Evolutionary conservation across 1,140 invertebrate genomes (phyloP).

Genomic region (Drosophila melanica): DNA sequence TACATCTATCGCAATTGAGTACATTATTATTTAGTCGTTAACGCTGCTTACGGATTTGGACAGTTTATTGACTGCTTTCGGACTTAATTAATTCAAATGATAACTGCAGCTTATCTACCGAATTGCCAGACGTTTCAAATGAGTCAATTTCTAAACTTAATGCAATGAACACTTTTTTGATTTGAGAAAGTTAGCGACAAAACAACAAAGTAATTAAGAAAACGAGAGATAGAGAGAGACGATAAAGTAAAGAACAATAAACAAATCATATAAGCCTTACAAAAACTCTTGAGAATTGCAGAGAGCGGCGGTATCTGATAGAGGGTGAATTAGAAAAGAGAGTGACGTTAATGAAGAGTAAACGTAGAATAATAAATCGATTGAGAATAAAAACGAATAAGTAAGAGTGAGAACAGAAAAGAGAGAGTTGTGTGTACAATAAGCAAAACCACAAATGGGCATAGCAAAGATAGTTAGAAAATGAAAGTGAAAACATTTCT

Average conservation of each 20-base stretch:
- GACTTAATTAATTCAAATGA: constrained; percentile 25
- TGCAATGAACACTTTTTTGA: neutral
- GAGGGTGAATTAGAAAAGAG: neutral
- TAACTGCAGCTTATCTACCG: constrained; percentile 1
- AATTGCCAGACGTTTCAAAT: neutral
- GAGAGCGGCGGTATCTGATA: neutral
- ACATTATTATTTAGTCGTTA: constrained; percentile 36
- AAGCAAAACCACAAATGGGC: too few relatives aligned
- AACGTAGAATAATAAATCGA: neutral
- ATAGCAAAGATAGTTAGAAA: too few relatives aligned
- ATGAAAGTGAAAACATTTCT: too few relatives aligned
- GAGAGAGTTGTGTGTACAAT: too few relatives aligned
- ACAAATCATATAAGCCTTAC: neutral
- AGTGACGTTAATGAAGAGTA: neutral
- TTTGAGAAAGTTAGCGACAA: too few relatives aligned
- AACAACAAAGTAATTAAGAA: neutral
- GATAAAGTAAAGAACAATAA: too few relatives aligned
- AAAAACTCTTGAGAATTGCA: neutral
- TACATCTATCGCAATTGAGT: neutral
- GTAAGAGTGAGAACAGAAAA: too few relatives aligned
- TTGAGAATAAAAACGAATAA: too few relatives aligned
- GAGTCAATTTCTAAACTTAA: neutral
- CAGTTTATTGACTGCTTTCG: constrained; percentile 15
- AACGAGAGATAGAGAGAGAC: neutral
- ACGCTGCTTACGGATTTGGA: constrained; percentile 21